These are phyloP conservation scores for Tetranychus piercei DNA, from an alignment of 2,888 invertebrate genomes.

Conservation along the genomic window DNA sequence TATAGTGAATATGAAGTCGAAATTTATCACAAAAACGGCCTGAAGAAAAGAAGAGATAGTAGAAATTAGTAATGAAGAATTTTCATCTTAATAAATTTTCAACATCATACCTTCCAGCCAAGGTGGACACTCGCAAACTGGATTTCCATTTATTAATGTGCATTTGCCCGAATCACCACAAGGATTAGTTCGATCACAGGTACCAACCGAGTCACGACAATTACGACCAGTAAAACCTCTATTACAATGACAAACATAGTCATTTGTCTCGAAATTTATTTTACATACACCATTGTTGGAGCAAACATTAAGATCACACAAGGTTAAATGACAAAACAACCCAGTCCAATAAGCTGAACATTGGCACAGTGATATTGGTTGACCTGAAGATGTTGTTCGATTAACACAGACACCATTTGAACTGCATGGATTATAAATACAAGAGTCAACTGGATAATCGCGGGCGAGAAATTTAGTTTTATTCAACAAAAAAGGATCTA, in stretches of 20 bases:
- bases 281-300: constrained; percentile 45
- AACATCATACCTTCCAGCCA: constrained; percentile 46
- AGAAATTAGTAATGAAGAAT: constrained; percentile 25
- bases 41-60: constrained; percentile 20
- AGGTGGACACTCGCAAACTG: constrained; percentile 51
- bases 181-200: constrained; percentile 48
- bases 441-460: constrained; percentile 37
- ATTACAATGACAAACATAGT: constrained; percentile 46
- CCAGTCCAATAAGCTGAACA: constrained; percentile 36
- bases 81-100: neutral
- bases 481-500: constrained; percentile 36
- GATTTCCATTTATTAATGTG: constrained; percentile 41
- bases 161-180: constrained; percentile 58
- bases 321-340: constrained; percentile 52
- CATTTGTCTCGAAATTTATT: constrained; percentile 31
- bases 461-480: constrained; percentile 34
- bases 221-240: constrained; percentile 44
- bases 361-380: constrained; percentile 11
- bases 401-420: constrained; percentile 10
- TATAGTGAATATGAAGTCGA: constrained; percentile 49
- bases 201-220: constrained; percentile 48
- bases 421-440: constrained; percentile 50
- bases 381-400: neutral
- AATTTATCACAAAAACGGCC: constrained; percentile 48
- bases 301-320: constrained; percentile 39